Base-by-base conservation (phyloP, 2,797 vertebrate species). In the Artibeus jamaicensis region DNA sequence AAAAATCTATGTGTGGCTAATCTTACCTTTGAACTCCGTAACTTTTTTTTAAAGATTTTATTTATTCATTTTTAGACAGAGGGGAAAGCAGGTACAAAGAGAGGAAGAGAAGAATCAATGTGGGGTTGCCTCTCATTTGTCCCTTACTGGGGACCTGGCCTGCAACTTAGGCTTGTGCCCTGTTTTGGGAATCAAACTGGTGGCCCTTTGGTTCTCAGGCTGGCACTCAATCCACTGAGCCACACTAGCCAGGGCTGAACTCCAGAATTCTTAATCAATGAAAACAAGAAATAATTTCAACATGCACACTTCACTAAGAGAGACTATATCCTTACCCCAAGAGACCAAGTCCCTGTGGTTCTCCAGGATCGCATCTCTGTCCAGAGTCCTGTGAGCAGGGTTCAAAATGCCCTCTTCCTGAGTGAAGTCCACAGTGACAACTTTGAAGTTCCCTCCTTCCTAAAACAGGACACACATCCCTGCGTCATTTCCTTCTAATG, bases 401-500 rank as follows among this genome's bases (percentile, higher is more conserved):
- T 50, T 87, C 86, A 93, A 95, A 50, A 77, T 78, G 39, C 15
- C 9, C 50, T 92, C 84, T 65, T 94, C 97, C 68, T 91, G 83
- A 73, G 89, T 94, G 55, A 95, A 96, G 93, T 95, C 97, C 89
- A 97, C 87, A 46, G 97, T 96, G 53, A 95, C 89, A 91, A 93
- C 78, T 89, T 74, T 94, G 67, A 97, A 95, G 89, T 93, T 95
- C 42, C 59, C 26, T 18, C 77, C 92, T 82, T 96, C 96, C 97
- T 97, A 78, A 84, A 96, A 97, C 5, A 96, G 59, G n/a, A 96
- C 67, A 97, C 44, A 93, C 29, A 96, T 55, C 91, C 53, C 68
- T 82, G 67, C n/a, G 46, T 62, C 53, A 74, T 46, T 97, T 91
- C 53, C 46, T 70, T 83, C 65, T 39, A 79, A 1, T 37, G 39